A percentile compares a stretch with the other conserved stretches of the same genome.
Conservation (phyloP, 2,113 vertebrate genomes). For the Dromaius novaehollandiae region DNA sequence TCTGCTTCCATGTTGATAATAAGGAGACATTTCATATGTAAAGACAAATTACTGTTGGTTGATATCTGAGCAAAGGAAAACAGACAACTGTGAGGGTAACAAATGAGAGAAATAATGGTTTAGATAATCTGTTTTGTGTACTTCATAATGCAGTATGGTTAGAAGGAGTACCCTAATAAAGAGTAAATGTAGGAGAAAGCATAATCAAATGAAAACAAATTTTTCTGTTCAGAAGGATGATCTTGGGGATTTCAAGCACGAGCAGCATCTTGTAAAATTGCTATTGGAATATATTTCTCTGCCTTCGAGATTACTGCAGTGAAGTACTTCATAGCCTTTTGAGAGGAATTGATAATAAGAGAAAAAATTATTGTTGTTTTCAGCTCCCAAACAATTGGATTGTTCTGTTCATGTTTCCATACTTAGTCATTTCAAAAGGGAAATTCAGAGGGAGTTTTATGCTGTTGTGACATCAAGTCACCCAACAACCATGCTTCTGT, state of each 20-base stretch:
- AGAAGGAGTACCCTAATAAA: background rate
- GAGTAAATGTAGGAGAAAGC: background rate
- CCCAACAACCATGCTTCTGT: background rate
- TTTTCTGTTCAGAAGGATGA: background rate
- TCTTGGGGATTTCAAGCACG: background rate
- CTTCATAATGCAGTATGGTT: background rate
- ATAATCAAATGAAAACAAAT: background rate
- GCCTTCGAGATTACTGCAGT: background rate
- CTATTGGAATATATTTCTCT: background rate
- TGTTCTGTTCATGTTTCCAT: background rate
- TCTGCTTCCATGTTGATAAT: background rate
- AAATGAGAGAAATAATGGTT: background rate
- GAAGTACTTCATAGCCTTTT: background rate
- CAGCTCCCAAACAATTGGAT: background rate
- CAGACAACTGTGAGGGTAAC: background rate
- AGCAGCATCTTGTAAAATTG: background rate
- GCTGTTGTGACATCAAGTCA: background rate
- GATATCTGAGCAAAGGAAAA: background rate
- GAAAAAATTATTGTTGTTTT: background rate
- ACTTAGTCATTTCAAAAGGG: background rate
- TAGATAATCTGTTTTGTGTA: background rate
- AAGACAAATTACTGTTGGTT: background rate
- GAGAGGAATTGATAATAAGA: background rate
- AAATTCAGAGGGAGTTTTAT: background rate
- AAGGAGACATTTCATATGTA: background rate